Evolutionary conservation across 2,113 vertebrate genomes (phyloP).

Genomic region (Monarcha castaneiventris): DNA sequence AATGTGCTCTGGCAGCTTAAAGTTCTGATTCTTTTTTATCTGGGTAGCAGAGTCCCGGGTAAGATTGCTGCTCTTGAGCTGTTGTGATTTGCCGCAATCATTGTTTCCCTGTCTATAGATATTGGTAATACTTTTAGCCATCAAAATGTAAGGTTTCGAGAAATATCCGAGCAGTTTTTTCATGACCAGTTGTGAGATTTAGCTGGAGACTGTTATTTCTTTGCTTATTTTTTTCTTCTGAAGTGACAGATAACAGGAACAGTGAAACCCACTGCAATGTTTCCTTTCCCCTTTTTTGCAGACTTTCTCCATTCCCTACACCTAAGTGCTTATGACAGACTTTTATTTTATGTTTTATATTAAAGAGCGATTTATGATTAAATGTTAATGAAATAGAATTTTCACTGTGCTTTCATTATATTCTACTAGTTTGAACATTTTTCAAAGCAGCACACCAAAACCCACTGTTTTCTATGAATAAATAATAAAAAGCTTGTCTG

Average conservation of each 20-base stretch:
- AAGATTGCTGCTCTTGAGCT: neutral
- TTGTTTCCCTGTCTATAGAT: neutral
- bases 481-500: constrained; percentile 89
- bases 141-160: neutral
- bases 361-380: constrained; percentile 91
- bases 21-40: neutral
- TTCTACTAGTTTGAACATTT: constrained; percentile 92
- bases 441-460: constrained; percentile 91
- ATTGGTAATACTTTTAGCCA: neutral
- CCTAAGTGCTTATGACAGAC: constrained; percentile 89
- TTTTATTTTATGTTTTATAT: constrained; percentile 92
- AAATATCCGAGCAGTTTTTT: neutral
- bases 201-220: constrained; percentile 31
- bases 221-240: constrained; percentile 22
- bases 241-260: constrained; percentile 49
- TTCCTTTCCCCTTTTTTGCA: constrained; percentile 77
- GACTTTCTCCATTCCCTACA: constrained; percentile 80
- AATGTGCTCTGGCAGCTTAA: neutral
- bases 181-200: neutral
- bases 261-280: constrained; percentile 59
- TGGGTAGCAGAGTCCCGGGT: neutral
- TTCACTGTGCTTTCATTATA: constrained; percentile 88
- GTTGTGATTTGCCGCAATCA: neutral
- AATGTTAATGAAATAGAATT: constrained; percentile 94
- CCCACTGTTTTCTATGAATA: constrained; percentile 93